Conservation (phyloP, 2,113 vertebrate species). For the Chlorodrepanis virens region DNA sequence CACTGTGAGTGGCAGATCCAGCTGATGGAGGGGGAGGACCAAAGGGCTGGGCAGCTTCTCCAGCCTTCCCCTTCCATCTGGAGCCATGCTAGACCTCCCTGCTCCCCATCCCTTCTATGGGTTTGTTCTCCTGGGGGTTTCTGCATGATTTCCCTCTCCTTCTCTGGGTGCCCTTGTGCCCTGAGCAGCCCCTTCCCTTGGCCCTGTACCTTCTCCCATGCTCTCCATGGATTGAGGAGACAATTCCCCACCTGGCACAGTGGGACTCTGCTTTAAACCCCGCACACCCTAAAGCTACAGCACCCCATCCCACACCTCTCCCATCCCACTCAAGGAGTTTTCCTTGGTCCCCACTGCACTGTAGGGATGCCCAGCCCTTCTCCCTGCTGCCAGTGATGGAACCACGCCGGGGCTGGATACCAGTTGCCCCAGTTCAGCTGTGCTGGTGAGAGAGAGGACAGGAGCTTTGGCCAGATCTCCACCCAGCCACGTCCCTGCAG, state of each 20-base stretch:
- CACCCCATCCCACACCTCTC: not conserved
- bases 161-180: not conserved
- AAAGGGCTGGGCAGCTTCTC: not conserved
- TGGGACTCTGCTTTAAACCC: not conserved
- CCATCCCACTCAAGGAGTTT: not conserved
- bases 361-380: not conserved
- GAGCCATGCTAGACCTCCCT: not conserved
- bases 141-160: not conserved
- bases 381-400: not conserved
- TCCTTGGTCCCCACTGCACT: rapidly evolving
- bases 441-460: not conserved
- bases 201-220: not conserved
- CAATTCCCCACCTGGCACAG: not conserved
- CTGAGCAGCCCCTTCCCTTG: not conserved
- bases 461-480: constrained; percentile 23
- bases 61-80: rapidly evolving
- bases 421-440: constrained; percentile 8
- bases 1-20: rapidly evolving
- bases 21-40: not conserved
- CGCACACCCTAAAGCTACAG: not conserved
- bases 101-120: rapidly evolving
- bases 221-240: not conserved
- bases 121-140: not conserved
- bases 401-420: rapidly evolving
- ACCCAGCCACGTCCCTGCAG: constrained; percentile 23